A percentile compares a stretch with the other conserved stretches of the same genome.
Evolutionary conservation across 2,888 invertebrate species (phyloP).

Genomic region (Crepidodera aurea): DNA sequence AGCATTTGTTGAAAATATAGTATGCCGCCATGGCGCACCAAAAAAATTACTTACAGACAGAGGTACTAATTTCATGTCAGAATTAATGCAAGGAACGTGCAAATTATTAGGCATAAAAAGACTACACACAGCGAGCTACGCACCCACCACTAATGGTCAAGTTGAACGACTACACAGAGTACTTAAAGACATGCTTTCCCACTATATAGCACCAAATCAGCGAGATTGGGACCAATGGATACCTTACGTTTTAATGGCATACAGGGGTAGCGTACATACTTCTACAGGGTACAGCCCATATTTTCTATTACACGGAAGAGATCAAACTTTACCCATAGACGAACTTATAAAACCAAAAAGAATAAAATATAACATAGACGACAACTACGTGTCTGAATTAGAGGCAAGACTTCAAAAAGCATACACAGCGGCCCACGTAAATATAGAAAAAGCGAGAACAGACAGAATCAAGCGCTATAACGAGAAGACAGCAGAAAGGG

Average conservation of each 20-base stretch:
- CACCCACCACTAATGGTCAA: conserved; percentile 49
- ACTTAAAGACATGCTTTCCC: conserved; percentile 46
- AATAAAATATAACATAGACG: conserved; percentile 33
- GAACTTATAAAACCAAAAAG: conserved; percentile 32
- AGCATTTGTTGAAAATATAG: conserved; percentile 42
- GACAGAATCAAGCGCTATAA: conserved; percentile 1
- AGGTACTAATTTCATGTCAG: conserved; percentile 46
- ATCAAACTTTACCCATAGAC: conserved; percentile 37
- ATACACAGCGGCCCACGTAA: conserved; percentile 3
- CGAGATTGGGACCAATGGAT: conserved; percentile 49
- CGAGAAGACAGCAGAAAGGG: neutral
- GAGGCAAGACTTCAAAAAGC: conserved; percentile 8
- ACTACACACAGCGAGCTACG: conserved; percentile 47
- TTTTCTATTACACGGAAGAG: conserved; percentile 41
- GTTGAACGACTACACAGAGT: conserved; percentile 49
- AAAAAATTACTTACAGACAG: conserved; percentile 47
- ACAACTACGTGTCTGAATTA: conserved; percentile 39
- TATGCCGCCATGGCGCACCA: conserved; percentile 47
- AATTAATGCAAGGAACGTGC: conserved; percentile 45
- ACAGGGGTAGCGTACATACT: conserved; percentile 24
- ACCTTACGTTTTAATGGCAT: conserved; percentile 46
- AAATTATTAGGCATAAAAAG: conserved; percentile 42
- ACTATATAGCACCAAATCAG: conserved; percentile 43
- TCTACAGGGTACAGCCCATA: conserved; percentile 41
- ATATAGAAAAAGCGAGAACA: conserved; percentile 10